A percentile compares a stretch with the other conserved stretches of the same genome.
These are phyloP conservation scores for Candidula unifasciata DNA, from an alignment of 2,888 invertebrate genomes.

Conservation along the genomic window DNA sequence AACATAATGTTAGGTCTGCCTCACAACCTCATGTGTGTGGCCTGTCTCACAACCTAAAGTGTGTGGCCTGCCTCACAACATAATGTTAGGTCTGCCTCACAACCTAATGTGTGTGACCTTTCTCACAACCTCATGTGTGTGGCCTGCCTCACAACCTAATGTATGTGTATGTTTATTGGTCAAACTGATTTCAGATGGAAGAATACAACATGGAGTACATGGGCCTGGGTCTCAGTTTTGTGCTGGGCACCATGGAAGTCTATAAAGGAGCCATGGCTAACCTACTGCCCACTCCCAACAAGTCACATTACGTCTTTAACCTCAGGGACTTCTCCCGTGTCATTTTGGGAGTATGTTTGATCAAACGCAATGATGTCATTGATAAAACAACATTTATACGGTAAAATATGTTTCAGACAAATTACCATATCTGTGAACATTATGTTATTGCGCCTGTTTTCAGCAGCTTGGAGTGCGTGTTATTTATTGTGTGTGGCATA, in stretches of 20 bases:
- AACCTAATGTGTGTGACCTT: no score
- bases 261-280: slow-evolving; percentile 77
- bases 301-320: slow-evolving; percentile 82
- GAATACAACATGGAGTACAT: slow-evolving; percentile 82
- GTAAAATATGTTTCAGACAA: slow-evolving; percentile 52
- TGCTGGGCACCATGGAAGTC: slow-evolving; percentile 76
- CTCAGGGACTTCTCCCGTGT: slow-evolving; percentile 86
- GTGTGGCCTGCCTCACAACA: no score
- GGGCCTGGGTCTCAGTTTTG: slow-evolving; percentile 81
- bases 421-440: no score
- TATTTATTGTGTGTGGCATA: no score
- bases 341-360: slow-evolving; percentile 90
- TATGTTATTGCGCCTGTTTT: no score
- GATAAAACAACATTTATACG: slow-evolving; percentile 74
- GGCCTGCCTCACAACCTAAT: neutral
- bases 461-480: no score
- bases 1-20: no score
- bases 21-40: no score
- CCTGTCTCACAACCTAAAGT: no score
- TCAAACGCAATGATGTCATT: slow-evolving; percentile 86
- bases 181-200: slow-evolving; percentile 80
- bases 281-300: slow-evolving; percentile 78
- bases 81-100: no score
- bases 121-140: no score
- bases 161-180: neutral